A percentile compares a stretch with the other conserved stretches of the same genome.
Conservation (phyloP, 2,113 vertebrate species). For the Scopus umbretta region DNA sequence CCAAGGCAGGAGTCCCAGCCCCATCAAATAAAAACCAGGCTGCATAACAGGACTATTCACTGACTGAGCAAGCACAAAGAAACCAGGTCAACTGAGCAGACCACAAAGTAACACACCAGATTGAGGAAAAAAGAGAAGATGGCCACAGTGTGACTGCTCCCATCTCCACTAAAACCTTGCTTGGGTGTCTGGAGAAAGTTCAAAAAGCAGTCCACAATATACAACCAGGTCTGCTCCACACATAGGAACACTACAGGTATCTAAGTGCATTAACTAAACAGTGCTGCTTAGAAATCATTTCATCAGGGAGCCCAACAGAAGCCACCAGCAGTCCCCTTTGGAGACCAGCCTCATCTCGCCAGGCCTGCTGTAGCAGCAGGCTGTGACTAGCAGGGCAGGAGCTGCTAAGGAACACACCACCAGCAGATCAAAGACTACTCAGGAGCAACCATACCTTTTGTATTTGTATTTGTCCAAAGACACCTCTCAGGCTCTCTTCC, state of each 20-base stretch:
- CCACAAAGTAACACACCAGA: accelerated
- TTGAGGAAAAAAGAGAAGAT: not conserved
- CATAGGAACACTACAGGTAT: accelerated
- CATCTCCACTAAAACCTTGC: not conserved
- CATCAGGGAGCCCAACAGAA: not conserved
- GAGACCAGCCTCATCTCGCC: not conserved
- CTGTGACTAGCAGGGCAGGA: not conserved
- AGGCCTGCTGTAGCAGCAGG: not conserved
- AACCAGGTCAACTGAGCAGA: slow-evolving; percentile 17
- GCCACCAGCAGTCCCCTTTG: not conserved
- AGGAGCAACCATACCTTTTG: not conserved
- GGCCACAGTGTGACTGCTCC: not conserved
- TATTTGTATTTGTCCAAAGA: not conserved
- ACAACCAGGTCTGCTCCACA: not conserved
- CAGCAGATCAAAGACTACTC: not conserved
- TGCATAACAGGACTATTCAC: not conserved
- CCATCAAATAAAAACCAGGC: not conserved
- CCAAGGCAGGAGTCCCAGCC: not conserved
- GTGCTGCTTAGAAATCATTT: not conserved
- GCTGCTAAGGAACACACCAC: not conserved
- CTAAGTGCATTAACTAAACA: not conserved
- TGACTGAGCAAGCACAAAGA: not conserved
- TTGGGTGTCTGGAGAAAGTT: not conserved
- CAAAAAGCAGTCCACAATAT: not conserved
- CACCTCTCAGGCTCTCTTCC: not conserved